Base-by-base conservation (phyloP, 2,888 invertebrate species). In the Pyrrhia umbra region DNA sequence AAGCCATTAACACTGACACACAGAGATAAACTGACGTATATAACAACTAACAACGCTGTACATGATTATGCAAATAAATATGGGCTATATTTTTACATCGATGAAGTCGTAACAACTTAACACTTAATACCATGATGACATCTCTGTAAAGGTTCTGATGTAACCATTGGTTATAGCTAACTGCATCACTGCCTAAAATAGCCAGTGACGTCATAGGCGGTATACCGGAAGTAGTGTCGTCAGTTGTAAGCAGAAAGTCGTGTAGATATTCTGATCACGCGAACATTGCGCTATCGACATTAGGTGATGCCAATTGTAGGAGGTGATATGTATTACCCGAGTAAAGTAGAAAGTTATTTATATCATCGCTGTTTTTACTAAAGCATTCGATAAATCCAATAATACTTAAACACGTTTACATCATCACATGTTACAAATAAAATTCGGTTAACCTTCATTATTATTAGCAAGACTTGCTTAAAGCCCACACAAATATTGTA, bases 221-320 rank as follows among this genome's bases (percentile, higher is more conserved):
- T 54, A 39, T 57, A 79, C 76, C 88, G 88, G 89, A 89, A 88
- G 85, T 83, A 54, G 56, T 60, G 75, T 54, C 63, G 69, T 75
- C 68, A 63, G 72, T 63, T 68, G 63, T 58, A 58, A 72, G 77
- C 74, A 76, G 81, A 84, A 84, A 84, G 84, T 76, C 71, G 60
- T 76, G 74, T 70, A 75, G 58, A 72, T 71, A 85, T 83, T 83
- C 83, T 76, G 65, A 77, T 79, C 76, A 75, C 73, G 72, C 25
- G 61, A 70, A 50, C 54, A 42, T 64, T 61, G 61, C 65, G 65
- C 59, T 60, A 75, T 61, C 25, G 47, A 39, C 49, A 47, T 68
- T 66, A 27, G 59, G 69, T 68, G 62, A 65, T 69, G 78, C 73
- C 76, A 79, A 72, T 68, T 71, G 62, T 64, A 30, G 77, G 15